A percentile compares a stretch with the other conserved stretches of the same genome.
Evolutionary conservation across 92 coral and sea anemone genomes (phyloP).

Genomic region (Pocillopora grandis): DNA sequence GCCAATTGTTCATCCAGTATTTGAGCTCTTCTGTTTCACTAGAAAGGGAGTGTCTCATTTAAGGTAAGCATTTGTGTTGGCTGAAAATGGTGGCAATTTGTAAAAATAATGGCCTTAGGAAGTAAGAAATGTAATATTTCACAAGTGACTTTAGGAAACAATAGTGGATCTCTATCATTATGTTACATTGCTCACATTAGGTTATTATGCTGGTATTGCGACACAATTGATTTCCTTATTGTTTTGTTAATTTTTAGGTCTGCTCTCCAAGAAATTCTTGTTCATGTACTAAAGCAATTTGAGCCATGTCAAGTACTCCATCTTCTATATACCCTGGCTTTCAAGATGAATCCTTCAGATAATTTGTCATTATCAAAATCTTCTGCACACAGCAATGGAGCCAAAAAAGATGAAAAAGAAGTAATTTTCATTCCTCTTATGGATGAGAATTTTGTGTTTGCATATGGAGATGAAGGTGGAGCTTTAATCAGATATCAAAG

Average conservation of each 20-base stretch:
- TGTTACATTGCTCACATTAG: too few relatives aligned
- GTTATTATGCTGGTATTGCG: too few relatives aligned
- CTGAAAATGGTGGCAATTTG: too few relatives aligned
- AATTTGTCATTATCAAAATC: constrained; percentile 10
- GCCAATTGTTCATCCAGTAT: constrained; percentile 73
- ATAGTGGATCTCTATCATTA: too few relatives aligned
- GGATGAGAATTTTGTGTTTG: constrained; percentile 58
- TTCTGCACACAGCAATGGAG: background rate
- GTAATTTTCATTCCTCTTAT: constrained; percentile 41
- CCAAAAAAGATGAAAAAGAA: background rate
- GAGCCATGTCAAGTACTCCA: constrained; percentile 52
- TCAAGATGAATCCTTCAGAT: constrained; percentile 46
- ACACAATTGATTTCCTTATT: too few relatives aligned
- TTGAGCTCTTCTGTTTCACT: constrained; percentile 88
- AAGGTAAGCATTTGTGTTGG: constrained; percentile 46
- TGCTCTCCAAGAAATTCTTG: constrained; percentile 74
- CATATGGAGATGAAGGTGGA: constrained; percentile 88
- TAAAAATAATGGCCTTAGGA: too few relatives aligned
- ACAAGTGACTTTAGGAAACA: too few relatives aligned
- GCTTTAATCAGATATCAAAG: constrained; percentile 46
- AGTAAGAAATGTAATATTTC: too few relatives aligned
- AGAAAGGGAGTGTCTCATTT: constrained; percentile 84
- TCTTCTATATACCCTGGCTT: constrained; percentile 71
- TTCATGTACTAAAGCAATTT: constrained; percentile 68
- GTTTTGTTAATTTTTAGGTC: constrained; percentile 58